phyloP scores from a whole-genome alignment of 2,797 vertebrate species.

The Pseudomugil tenellus region DNA sequence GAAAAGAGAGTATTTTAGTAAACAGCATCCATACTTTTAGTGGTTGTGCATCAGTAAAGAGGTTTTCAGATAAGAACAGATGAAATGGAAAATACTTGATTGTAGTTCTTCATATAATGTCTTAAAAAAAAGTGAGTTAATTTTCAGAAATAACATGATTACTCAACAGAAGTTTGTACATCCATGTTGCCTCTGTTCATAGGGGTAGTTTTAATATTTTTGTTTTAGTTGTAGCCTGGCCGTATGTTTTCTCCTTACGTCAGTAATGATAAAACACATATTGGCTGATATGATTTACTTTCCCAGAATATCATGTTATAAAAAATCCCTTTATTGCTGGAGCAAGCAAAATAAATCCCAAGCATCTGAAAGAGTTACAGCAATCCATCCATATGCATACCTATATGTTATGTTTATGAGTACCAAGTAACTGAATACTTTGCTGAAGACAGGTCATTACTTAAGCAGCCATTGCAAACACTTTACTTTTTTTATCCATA shows the following conservation, averaged over 20 bases:
- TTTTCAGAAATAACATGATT: background rate
- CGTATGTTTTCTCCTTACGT: background rate
- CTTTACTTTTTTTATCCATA: conserved; percentile 61
- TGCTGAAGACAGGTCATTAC: conserved; percentile 78
- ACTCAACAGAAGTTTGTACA: background rate
- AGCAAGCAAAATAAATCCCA: conserved; percentile 49
- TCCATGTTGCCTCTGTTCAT: background rate
- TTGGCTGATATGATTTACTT: conserved; percentile 22
- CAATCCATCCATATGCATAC: conserved; percentile 59
- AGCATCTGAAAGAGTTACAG: conserved; percentile 40
- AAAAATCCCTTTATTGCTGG: conserved; percentile 27
- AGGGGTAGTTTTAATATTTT: background rate
- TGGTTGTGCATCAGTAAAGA: conserved; percentile 4
- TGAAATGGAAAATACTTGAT: background rate
- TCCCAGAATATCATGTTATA: conserved; percentile 12
- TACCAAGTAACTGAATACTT: conserved; percentile 70
- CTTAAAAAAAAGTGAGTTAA: background rate
- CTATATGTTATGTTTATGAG: conserved; percentile 72
- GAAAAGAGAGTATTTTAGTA: background rate
- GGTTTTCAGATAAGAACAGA: background rate
- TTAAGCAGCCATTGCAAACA: conserved; percentile 73
- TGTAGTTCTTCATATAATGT: conserved; percentile 1
- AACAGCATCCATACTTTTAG: conserved; percentile 7
- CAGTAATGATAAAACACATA: conserved; percentile 2
- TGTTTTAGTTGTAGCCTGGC: background rate